Evolutionary conservation across 1,140 invertebrate genomes (phyloP), one percentile per base, ranked within the genome.

Genomic region (Vanessa tameamea): DNA sequence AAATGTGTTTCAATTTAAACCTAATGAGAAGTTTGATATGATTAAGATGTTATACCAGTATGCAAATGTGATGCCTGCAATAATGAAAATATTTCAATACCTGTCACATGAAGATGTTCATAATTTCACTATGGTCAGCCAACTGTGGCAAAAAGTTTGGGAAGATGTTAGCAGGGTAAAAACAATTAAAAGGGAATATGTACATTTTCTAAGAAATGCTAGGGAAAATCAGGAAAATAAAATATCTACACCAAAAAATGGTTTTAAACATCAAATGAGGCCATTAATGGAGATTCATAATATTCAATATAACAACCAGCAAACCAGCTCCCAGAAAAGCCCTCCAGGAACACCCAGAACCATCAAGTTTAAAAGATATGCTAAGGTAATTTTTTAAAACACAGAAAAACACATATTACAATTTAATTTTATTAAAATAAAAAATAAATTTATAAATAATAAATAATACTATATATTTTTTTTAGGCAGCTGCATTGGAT

Each of bases 301-400:
- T 83, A 71, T 84, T 20, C 69, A 80, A 50, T 78, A 79, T 76
- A 75, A 78, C 43, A 57, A 82, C 16, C 72, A 67, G 31, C 63
- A 75, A 37, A 78, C 50, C 50, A 82, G 71, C 15, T 59, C 75
- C 47, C 78, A 77, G 16, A 73, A 48, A 13, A 94, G 93, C 72
- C 93, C 93, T 69, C 90, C 92, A 43, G 82, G 86, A 13, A 93
- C 93, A 73, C 93, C 93, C 31, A 86, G 87, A 57, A 92, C 91
- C 57, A 87, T 85, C 9, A 85, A 84, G 70, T 93, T 93, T 76
- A 89, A 87, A 70, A 88, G 85, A 78, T 94, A 91, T 84, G 80
- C 87, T 37, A 93, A 93, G 89, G 93, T 94, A 84, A 79, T 70
- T 66, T 20, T 51, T 63, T 47, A 48, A 69, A 16, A 9, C 1